These are phyloP conservation scores for Itoplectis maculator DNA, from an alignment of 2,888 invertebrate species.

Conservation along the genomic window DNA sequence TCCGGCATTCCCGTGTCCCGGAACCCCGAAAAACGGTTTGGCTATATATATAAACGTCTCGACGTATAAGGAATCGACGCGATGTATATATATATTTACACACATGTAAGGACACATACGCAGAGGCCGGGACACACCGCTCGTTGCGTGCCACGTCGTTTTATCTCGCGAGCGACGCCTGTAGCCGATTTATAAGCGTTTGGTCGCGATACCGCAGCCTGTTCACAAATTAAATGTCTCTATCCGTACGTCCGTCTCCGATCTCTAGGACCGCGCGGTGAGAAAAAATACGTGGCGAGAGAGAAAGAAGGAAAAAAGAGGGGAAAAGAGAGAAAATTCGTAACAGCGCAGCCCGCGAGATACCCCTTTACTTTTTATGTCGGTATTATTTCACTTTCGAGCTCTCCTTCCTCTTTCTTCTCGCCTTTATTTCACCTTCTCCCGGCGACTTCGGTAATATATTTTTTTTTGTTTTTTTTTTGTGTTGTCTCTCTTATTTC, in stretches of 20 bases:
- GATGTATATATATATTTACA: background rate
- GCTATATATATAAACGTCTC: constrained; percentile 6
- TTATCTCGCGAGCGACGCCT: constrained; percentile 79
- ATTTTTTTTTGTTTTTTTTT: constrained; percentile 42
- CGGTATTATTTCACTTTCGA: constrained; percentile 47
- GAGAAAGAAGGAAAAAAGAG: constrained; percentile 14
- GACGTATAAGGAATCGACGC: background rate
- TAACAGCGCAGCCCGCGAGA: constrained; percentile 28
- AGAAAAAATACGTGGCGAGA: constrained; percentile 32
- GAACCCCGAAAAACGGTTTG: constrained; percentile 52
- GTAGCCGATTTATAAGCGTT: constrained; percentile 82
- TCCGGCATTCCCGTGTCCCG: constrained; percentile 73
- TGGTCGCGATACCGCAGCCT: constrained; percentile 78
- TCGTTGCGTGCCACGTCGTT: constrained; percentile 66
- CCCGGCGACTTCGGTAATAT: background rate
- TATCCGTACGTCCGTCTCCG: constrained; percentile 72
- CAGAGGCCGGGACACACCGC: constrained; percentile 39
- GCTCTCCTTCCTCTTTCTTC: constrained; percentile 20
- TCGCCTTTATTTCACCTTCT: constrained; percentile 19
- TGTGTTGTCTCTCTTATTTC: constrained; percentile 36
- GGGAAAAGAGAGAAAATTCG: constrained; percentile 26
- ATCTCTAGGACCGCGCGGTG: constrained; percentile 59
- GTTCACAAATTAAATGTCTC: constrained; percentile 83
- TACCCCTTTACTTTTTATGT: constrained; percentile 57
- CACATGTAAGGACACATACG: constrained; percentile 1